These are phyloP conservation scores for Hydractinia echinata DNA, from an alignment of 30 jellyfish, hydroid and myxozoan species.

Conservation along the genomic window DNA sequence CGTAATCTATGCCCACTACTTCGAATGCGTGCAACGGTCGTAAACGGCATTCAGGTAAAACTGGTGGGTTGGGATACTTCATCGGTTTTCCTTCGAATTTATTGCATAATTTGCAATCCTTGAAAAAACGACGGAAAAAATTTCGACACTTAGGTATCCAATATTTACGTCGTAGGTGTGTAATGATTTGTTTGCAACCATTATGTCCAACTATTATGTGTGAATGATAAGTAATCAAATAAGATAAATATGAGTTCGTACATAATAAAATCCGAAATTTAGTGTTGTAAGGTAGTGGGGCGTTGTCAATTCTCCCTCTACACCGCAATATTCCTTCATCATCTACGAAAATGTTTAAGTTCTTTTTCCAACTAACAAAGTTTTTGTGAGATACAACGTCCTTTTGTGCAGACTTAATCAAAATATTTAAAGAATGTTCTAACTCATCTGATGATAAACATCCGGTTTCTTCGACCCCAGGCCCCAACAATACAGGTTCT, in stretches of 20 bases:
- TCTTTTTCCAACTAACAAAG: too few relatives aligned
- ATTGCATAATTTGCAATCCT: neutral
- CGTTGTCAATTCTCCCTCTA: neutral
- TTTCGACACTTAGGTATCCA: neutral
- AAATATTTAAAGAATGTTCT: too few relatives aligned
- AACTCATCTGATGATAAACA: too few relatives aligned
- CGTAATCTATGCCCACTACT: neutral
- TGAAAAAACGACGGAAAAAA: neutral
- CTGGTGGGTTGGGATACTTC: neutral
- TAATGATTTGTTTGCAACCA: neutral
- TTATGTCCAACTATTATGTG: neutral
- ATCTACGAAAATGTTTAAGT: neutral
- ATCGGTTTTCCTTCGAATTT: neutral
- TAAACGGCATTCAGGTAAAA: neutral
- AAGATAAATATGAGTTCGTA: neutral
- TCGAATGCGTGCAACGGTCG: neutral
- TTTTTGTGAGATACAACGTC: too few relatives aligned
- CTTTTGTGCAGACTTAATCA: too few relatives aligned
- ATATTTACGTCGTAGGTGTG: conserved; percentile 6
- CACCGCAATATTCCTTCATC: neutral
- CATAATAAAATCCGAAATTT: too few relatives aligned
- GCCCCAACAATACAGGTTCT: too few relatives aligned
- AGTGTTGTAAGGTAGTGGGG: too few relatives aligned
- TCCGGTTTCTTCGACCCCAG: too few relatives aligned
- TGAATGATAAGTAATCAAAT: neutral